Base-by-base conservation (phyloP, 2,797 vertebrate genomes). In the Alectoris magna region DNA sequence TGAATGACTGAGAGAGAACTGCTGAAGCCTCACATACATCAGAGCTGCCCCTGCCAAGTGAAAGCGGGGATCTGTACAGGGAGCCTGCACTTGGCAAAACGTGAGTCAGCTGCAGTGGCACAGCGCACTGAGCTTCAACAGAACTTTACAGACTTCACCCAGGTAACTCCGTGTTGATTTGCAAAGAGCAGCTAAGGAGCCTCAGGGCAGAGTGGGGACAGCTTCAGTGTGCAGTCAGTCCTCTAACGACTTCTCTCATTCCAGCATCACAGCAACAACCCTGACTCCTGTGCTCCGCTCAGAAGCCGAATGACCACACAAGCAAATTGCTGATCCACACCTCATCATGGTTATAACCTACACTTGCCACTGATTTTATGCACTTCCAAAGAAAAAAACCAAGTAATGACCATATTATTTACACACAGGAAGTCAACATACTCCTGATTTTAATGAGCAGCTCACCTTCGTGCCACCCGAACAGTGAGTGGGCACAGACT, bases 401-500 rank as follows among this genome's bases (percentile, higher is more conserved):
- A n/a, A 7, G 27, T 19, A 7, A 73, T n/a, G 14, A 51, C 7
- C 29, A 7, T 71, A 38, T 46, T 44, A 82, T 3, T 5, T 27
- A 44, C 1, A 7, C 44, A 58, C 0, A 56, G 5, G 63, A 76
- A 48, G 44, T 23, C 36, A 29, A n/a, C 0, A 11, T 10, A 6
- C 24, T 58, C 62, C 38, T 44, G 2, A 5, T 62, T 63, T 79
- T 69, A 3, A 29, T 34, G 43, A 29, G 3, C 11, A 5, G 19
- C n/a, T 77, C 70, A 6, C 14, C 46, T 55, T 43, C 6, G 1
- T 7, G 51, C 31, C 60, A 49, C 14, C 55, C n/a, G 48, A 73
- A 53, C 49, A 81, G 43, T 36, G 22, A 88, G 31, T 0, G 83
- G 59, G 66, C 43, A 46, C 2, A 2, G 23, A 75, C 4, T 1